Conservation (phyloP, 2,113 vertebrate genomes). For the Plestiodon gilberti region DNA sequence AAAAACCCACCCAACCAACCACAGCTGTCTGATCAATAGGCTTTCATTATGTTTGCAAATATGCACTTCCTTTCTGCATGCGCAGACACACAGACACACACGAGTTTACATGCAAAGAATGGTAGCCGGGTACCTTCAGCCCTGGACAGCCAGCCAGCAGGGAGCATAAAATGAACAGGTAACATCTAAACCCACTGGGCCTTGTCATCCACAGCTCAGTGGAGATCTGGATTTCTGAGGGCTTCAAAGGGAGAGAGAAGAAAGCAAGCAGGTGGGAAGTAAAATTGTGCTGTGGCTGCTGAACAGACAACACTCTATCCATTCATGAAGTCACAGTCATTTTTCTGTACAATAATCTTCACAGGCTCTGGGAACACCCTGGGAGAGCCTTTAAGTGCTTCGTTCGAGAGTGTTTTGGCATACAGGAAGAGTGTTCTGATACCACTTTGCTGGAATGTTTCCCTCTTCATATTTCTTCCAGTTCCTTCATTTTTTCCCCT, state of each 20-base stretch:
- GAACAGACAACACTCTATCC: not conserved
- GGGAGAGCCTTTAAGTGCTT: not conserved
- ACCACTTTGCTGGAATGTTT: not conserved
- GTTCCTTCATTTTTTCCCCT: not conserved
- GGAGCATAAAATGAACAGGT: not conserved
- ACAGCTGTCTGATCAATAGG: not conserved
- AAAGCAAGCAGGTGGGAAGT: not conserved
- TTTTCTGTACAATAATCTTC: not conserved
- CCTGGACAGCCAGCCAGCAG: not conserved
- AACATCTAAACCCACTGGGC: not conserved
- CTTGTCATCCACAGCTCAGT: not conserved
- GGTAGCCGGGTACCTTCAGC: not conserved
- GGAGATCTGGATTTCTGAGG: not conserved
- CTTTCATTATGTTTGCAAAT: not conserved
- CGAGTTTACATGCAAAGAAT: not conserved
- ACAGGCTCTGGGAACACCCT: not conserved
- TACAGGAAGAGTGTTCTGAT: not conserved
- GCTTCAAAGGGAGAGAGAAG: not conserved
- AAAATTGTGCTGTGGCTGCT: not conserved
- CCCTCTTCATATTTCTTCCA: not conserved
- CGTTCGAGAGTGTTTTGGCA: not conserved
- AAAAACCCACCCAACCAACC: not conserved
- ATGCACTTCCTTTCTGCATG: not conserved
- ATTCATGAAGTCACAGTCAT: not conserved
- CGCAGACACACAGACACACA: too few species aligned